Evolutionary conservation across 1,140 invertebrate species (phyloP), one percentile per base, ranked within the genome.

Genomic region (Drepana arcuata): DNA sequence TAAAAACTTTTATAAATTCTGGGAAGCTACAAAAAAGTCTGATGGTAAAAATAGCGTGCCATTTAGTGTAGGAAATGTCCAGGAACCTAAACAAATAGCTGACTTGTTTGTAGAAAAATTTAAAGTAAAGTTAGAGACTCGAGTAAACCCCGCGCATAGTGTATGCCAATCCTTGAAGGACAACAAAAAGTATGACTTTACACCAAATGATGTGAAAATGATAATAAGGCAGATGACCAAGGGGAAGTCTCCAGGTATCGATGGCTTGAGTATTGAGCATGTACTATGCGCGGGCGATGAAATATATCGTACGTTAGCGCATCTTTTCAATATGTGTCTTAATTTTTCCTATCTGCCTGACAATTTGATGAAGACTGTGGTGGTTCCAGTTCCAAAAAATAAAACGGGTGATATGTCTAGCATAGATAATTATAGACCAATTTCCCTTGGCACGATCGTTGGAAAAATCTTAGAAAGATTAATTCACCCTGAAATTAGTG

Each of bases 1-100:
- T 26, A 26, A 26, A 26, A 26, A 26, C 24, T 26, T 26, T 26
- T 3, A n/a, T n/a, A 26, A 26, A 26, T 26, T 26, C 10, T 26
- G 24, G 24, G n/a, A 26, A 2, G 6, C 24, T 2, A 26, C 24
- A 26, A 26, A 26, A 10, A 26, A 26, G 2, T 10, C 10, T n/a
- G 10, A 26, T 10, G 6, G 10, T n/a, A 26, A 10, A n/a, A 26
- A 26, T n/a, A 6, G 4, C n/a, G 6, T 26, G 24, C 24, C 24
- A 26, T 6, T 26, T 6, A 10, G 6, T 6, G 24, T 26, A n/a
- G 24, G 10, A 4, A 10, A 10, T 10, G 6, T 26, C 6, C 24
- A 26, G 4, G n/a, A 10, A 3, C 24, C 24, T 4, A 26, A 10
- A 26, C 6, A 26, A 26, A 26, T 26, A 26, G 24, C 24, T 26